A percentile compares a stretch with the other conserved stretches of the same genome.
Conservation (phyloP, 2,888 invertebrate genomes). For the Melipona bicolor region DNA sequence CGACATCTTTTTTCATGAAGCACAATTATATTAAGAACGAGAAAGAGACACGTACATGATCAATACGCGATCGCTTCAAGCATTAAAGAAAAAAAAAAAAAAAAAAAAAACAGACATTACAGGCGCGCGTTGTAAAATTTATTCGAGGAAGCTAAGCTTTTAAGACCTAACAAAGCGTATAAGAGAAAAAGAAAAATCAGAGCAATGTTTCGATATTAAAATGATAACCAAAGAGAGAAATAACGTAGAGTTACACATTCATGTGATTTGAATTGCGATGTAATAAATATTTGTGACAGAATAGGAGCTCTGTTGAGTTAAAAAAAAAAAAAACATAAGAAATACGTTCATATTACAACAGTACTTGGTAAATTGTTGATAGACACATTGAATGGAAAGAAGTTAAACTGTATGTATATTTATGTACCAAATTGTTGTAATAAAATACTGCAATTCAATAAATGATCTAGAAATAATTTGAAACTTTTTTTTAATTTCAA, state of each 20-base stretch:
- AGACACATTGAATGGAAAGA: conserved; percentile 72
- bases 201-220: conserved; percentile 28
- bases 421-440: conserved; percentile 83
- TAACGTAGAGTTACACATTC: conserved; percentile 41
- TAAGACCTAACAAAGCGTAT: conserved; percentile 14
- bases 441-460: conserved; percentile 81
- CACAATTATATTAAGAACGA: conserved; percentile 56
- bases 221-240: conserved; percentile 62
- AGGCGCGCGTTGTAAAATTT: conserved; percentile 19
- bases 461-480: conserved; percentile 51
- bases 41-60: conserved; percentile 3
- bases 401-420: conserved; percentile 82
- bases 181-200: background rate
- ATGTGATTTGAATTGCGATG: conserved; percentile 44
- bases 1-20: conserved; percentile 26
- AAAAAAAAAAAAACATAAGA: conserved; percentile 18
- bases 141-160: conserved; percentile 30
- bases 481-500: background rate
- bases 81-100: conserved; percentile 33
- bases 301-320: conserved; percentile 8
- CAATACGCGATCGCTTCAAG: conserved; percentile 56
- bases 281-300: conserved; percentile 29
- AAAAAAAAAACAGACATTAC: conserved; percentile 1
- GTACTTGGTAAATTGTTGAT: conserved; percentile 66
- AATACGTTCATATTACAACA: conserved; percentile 54